A percentile compares a stretch with the other conserved stretches of the same genome.
Conservation (phyloP, 2,797 vertebrate species). For the Poeciliopsis turneri region DNA sequence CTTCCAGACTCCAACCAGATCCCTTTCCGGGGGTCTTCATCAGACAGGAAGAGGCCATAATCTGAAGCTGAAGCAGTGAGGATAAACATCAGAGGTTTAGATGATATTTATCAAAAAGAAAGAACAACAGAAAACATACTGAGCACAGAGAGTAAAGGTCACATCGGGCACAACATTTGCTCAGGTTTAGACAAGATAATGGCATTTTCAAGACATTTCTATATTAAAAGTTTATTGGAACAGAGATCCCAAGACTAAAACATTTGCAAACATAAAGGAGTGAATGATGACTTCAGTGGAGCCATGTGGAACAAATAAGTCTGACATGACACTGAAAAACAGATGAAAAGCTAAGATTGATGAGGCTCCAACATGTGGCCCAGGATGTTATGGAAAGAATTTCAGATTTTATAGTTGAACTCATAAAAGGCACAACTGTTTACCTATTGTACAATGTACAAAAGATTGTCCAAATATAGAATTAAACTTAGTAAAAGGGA, state of each 20-base stretch:
- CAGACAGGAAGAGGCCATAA: conserved; percentile 95
- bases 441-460: neutral
- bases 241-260: neutral
- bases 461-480: neutral
- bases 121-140: neutral
- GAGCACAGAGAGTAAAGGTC: neutral
- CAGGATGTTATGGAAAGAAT: conserved; percentile 1
- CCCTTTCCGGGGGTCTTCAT: conserved; percentile 97
- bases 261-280: neutral
- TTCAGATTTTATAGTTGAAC: neutral
- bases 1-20: conserved; percentile 99
- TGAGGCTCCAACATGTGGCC: neutral
- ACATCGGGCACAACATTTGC: neutral
- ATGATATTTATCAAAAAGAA: neutral
- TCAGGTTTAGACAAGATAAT: neutral
- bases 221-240: neutral
- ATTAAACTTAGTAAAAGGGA: neutral
- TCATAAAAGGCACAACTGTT: neutral
- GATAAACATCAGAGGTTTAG: conserved; percentile 19
- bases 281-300: neutral
- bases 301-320: conserved; percentile 4
- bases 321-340: neutral
- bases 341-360: neutral
- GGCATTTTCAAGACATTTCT: neutral
- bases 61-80: conserved; percentile 86